These are phyloP conservation scores for Delia radicum DNA, from an alignment of 1,140 invertebrate species.

Conservation along the genomic window DNA sequence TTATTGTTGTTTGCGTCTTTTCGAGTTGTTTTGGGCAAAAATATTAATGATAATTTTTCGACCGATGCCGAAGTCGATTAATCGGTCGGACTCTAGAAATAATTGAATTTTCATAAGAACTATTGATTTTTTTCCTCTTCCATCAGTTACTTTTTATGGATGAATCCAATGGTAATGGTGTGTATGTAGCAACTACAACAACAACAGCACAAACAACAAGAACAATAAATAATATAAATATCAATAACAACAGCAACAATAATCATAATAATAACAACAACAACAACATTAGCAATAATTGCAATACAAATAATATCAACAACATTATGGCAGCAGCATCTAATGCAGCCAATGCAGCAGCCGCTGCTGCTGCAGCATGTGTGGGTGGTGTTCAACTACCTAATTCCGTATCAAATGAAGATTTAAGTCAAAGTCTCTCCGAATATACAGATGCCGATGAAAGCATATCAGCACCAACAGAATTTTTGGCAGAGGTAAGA, in stretches of 20 bases:
- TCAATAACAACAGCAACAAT: constrained; percentile 19
- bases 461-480: constrained; percentile 67
- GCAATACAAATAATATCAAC: constrained; percentile 17
- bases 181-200: constrained; percentile 35
- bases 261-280: constrained; percentile 19
- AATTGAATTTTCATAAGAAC: too few relatives aligned
- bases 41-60: too few relatives aligned
- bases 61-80: too few relatives aligned
- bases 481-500: constrained; percentile 69
- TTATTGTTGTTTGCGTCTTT: too few relatives aligned
- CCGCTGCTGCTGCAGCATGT: constrained; percentile 31
- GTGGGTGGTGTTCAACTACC: constrained; percentile 31
- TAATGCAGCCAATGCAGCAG: constrained; percentile 6
- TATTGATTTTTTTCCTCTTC: too few relatives aligned
- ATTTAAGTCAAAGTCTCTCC: constrained; percentile 53
- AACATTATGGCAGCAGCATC: constrained; percentile 24
- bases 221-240: constrained; percentile 23
- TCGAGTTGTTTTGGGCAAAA: too few relatives aligned
- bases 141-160: constrained; percentile 48
- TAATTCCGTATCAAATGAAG: constrained; percentile 52
- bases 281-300: constrained; percentile 1
- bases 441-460: constrained; percentile 73
- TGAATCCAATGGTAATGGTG: constrained; percentile 53
- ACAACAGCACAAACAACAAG: constrained; percentile 25
- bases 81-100: too few relatives aligned